These are phyloP conservation scores for Oreochromis spilurus DNA, from an alignment of 2,113 vertebrate genomes.

Conservation along the genomic window DNA sequence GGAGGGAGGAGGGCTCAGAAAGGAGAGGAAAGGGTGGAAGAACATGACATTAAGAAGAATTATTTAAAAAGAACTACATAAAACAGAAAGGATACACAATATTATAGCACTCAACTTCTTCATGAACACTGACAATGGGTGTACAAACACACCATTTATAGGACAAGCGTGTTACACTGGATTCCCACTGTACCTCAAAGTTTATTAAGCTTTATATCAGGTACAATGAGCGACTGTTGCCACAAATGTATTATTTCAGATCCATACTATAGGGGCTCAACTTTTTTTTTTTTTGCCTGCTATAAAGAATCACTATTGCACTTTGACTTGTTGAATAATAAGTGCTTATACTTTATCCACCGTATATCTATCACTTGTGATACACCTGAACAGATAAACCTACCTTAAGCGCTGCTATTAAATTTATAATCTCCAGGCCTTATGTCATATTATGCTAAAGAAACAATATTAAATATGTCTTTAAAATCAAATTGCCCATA, in stretches of 20 bases:
- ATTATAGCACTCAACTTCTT: not conserved
- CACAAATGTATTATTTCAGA: not conserved
- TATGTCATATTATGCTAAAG: not conserved
- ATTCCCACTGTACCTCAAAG: not conserved
- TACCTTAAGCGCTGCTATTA: not conserved
- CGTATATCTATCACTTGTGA: not conserved
- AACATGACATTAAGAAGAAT: slow-evolving; percentile 27
- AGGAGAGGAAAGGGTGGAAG: slow-evolving; percentile 26
- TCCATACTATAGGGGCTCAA: not conserved
- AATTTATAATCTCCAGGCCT: not conserved
- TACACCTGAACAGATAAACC: not conserved
- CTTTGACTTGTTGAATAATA: not conserved
- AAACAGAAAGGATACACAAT: not conserved
- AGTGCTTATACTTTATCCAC: not conserved
- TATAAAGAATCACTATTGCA: not conserved
- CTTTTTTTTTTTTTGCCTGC: not conserved
- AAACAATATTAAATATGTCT: not conserved
- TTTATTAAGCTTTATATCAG: not conserved
- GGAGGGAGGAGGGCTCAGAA: not conserved
- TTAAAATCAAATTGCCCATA: not conserved
- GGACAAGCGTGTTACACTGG: not conserved
- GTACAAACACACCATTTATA: not conserved
- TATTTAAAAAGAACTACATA: not conserved
- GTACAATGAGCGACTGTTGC: not conserved
- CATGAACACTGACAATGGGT: not conserved